Base-by-base conservation (phyloP, 53 echinoderm and acorn worm genomes). In the Henricia sp. region DNA sequence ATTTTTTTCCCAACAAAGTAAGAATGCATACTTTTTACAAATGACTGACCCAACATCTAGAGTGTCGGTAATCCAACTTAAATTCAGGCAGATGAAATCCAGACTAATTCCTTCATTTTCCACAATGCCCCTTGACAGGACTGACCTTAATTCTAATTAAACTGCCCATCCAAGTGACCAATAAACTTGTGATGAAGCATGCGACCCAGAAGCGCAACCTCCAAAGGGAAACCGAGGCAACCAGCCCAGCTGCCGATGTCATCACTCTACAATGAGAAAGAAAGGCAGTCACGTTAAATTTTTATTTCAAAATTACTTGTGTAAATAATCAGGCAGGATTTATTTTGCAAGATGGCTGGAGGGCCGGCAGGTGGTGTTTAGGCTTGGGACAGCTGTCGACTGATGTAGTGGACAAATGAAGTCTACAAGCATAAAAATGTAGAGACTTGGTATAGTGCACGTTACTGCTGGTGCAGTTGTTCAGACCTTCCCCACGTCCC, bases 231-330 rank as follows among this genome's bases (percentile, higher is more conserved):
- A 59, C 54, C 6, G 32, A 19, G 40, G 16, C 23, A 5, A 24
- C n/a, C 32, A 76, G 27, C 39, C 26, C 76, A 76, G 76, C 76
- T 76, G 76, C 59, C 28, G 56, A 59, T 58, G 16, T 38, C 14
- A 76, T 76, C 76, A 58, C 40, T 58, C 41, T 19, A 55, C 76
- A 40, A 59, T 76, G 59, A 8, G 4, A n/a, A 5, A 27, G 76
- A 76, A 57, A 57, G 28, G 42, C 76, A 58, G 56, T 76, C 30
- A 76, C 76, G 41, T 76, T 57, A 56, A n/a, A 76, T 76, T 76
- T 76, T 76, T 76, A 76, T 76, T 76, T 76, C 76, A 29, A 26
- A 76, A 58, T 43, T 42, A 59, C 59, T 26, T 25, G 41, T 58
- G 76, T 76, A 76, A 58, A 76, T 56, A 56, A 76, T 76, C 76